These are phyloP conservation scores for Euwallacea similis DNA, from an alignment of 1,140 invertebrate genomes.

Conservation along the genomic window DNA sequence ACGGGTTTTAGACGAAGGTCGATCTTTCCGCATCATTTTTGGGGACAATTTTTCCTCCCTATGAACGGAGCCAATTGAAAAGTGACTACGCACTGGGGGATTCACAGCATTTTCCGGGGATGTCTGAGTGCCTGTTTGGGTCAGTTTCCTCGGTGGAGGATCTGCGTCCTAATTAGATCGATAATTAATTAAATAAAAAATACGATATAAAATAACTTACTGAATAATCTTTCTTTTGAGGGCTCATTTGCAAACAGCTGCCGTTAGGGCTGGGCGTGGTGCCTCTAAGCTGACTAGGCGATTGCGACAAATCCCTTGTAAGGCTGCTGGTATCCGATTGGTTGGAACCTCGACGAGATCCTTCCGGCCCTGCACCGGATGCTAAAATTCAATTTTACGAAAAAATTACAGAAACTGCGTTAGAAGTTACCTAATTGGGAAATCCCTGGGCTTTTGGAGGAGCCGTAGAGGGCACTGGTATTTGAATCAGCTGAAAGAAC, in stretches of 20 bases:
- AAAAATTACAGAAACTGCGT: neutral
- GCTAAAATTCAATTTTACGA: conserved; percentile 33
- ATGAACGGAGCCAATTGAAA: conserved; percentile 62
- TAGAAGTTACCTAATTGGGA: conserved; percentile 60
- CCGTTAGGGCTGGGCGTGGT: conserved; percentile 64
- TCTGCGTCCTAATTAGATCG: neutral
- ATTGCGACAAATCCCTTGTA: conserved; percentile 51
- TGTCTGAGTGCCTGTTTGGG: conserved; percentile 76
- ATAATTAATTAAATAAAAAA: neutral
- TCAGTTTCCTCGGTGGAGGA: conserved; percentile 57
- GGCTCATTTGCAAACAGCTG: conserved; percentile 61
- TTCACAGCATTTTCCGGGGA: conserved; percentile 65
- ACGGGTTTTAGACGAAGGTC: conserved; percentile 56
- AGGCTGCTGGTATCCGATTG: conserved; percentile 65
- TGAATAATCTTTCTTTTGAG: conserved; percentile 49
- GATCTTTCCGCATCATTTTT: conserved; percentile 65
- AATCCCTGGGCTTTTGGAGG: conserved; percentile 60
- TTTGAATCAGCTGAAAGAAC: conserved; percentile 51
- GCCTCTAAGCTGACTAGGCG: conserved; percentile 61
- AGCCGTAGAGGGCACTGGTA: conserved; percentile 58
- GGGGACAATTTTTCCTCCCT: conserved; percentile 65
- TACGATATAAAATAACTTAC: conserved; percentile 34
- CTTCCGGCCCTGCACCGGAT: conserved; percentile 53
- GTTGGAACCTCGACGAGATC: conserved; percentile 60
- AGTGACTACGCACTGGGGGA: conserved; percentile 60